phyloP scores from a whole-genome alignment of 2,888 invertebrate genomes.

The Neria commutata region DNA sequence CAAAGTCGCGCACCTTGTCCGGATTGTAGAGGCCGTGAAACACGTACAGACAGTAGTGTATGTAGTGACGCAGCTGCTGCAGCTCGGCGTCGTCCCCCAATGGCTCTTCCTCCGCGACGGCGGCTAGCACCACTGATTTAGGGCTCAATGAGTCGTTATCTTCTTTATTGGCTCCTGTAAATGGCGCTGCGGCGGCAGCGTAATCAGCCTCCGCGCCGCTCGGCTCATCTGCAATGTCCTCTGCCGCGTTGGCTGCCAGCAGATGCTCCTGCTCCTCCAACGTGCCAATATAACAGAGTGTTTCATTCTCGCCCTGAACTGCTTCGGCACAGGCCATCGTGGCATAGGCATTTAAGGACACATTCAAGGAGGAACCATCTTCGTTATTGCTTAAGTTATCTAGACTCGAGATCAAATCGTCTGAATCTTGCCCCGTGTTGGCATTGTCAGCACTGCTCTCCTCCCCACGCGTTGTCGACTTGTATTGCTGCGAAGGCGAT shows the following conservation, averaged over 20 bases:
- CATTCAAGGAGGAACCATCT: slow-evolving; percentile 50
- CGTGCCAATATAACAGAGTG: slow-evolving; percentile 45
- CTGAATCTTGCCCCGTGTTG: slow-evolving; percentile 55
- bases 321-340: slow-evolving; percentile 13
- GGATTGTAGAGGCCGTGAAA: slow-evolving; percentile 62
- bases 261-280: slow-evolving; percentile 56
- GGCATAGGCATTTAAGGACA: slow-evolving; percentile 43
- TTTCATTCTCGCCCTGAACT: slow-evolving; percentile 8
- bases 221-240: slow-evolving; percentile 22
- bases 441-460: slow-evolving; percentile 42
- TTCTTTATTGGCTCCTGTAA: neutral
- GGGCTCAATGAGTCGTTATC: slow-evolving; percentile 37
- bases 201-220: slow-evolving; percentile 3
- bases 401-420: slow-evolving; percentile 57
- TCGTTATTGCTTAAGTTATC: slow-evolving; percentile 58
- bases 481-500: slow-evolving; percentile 42
- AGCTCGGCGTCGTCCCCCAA: slow-evolving; percentile 27
- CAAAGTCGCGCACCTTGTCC: slow-evolving; percentile 55
- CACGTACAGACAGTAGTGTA: slow-evolving; percentile 61
- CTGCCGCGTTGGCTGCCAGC: slow-evolving; percentile 40
- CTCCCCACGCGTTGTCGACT: slow-evolving; percentile 36
- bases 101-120: neutral
- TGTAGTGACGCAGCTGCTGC: slow-evolving; percentile 54
- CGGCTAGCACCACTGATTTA: slow-evolving; percentile 7
- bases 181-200: slow-evolving; percentile 9